Evolutionary conservation across 2,888 invertebrate species (phyloP), one percentile per base, ranked within the genome.

Genomic region (Eupithecia abbreviata): DNA sequence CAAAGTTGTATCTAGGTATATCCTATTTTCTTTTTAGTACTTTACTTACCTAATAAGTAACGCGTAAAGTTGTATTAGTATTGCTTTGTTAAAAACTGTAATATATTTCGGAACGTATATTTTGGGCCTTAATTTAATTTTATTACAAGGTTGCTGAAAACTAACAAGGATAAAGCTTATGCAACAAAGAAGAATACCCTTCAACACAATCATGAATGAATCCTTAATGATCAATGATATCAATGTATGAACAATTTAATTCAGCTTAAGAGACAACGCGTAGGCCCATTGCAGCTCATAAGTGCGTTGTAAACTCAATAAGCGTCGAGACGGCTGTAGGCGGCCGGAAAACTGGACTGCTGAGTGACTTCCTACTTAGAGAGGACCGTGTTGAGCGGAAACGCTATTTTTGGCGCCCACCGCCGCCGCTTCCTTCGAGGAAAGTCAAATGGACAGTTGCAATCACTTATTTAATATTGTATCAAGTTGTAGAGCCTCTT

Each of bases 321-420:
- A 93, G 91, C 88, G 92, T 86, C 92, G 91, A 90, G 93, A 90
- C 92, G 89, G 84, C 87, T 88, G 94, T 94, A 91, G 94, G 94
- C 93, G 94, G 93, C 90, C 93, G 94, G 94, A 94, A 94, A 92
- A 89, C 89, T 85, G 87, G 88, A 89, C 89, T 87, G 90, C 84
- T 88, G 88, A 90, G 91, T 88, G 90, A 91, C 93, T 94, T 95
- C 94, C 94, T 94, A 93, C 94, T 94, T 95, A 94, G 90, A 90
- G 90, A 85, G 89, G 87, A 87, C 87, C 85, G 84, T 87, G 88
- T 89, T 90, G 88, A 89, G 84, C 94, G 95, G 95, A 95, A 93
- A 91, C 90, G 90, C 95, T 95, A 94, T 95, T 95, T 95, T 94
- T 92, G 94, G 95, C 92, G 93, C 92, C 92, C 93, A 91, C 92